phyloP scores from a whole-genome alignment of 2,888 invertebrate genomes.

The Anticlea derivata region DNA sequence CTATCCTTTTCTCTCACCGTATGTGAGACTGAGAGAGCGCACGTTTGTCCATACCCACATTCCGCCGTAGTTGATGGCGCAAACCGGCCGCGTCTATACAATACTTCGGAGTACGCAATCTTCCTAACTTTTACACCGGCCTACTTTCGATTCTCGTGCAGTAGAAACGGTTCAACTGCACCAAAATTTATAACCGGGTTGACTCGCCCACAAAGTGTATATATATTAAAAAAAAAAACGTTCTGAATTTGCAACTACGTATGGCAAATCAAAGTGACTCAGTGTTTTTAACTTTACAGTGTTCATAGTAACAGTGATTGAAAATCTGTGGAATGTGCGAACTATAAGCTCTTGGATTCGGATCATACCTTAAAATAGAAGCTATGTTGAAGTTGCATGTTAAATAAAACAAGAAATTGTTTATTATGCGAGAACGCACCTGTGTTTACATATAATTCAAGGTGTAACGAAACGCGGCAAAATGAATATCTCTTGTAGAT shows the following conservation, averaged over 20 bases:
- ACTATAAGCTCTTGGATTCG: slow-evolving; percentile 45
- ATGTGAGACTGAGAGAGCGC: slow-evolving; percentile 27
- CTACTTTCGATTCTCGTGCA: slow-evolving; percentile 37
- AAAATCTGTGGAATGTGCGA: slow-evolving; percentile 59
- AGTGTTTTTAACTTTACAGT: slow-evolving; percentile 66
- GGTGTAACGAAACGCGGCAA: slow-evolving; percentile 46
- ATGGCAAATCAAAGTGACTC: slow-evolving; percentile 65
- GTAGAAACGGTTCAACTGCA: slow-evolving; percentile 5
- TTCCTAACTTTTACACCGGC: slow-evolving; percentile 54
- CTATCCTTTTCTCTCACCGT: slow-evolving; percentile 6
- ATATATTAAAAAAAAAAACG: slow-evolving; percentile 40
- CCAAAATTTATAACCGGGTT: slow-evolving; percentile 5
- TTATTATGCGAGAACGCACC: slow-evolving; percentile 49
- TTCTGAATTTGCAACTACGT: slow-evolving; percentile 49
- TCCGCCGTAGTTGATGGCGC: slow-evolving; percentile 58
- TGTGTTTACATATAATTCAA: slow-evolving; percentile 41
- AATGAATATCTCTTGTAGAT: slow-evolving; percentile 56
- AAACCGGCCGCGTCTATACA: slow-evolving; percentile 55
- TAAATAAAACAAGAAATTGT: slow-evolving; percentile 45
- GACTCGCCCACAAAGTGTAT: no score
- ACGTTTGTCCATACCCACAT: slow-evolving; percentile 44
- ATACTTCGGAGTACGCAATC: slow-evolving; percentile 43
- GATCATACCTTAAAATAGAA: slow-evolving; percentile 56
- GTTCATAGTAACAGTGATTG: slow-evolving; percentile 61
- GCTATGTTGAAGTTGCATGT: slow-evolving; percentile 45